These are phyloP conservation scores for Hyperopisus bebe DNA, from an alignment of 2,113 vertebrate genomes.

Conservation along the genomic window DNA sequence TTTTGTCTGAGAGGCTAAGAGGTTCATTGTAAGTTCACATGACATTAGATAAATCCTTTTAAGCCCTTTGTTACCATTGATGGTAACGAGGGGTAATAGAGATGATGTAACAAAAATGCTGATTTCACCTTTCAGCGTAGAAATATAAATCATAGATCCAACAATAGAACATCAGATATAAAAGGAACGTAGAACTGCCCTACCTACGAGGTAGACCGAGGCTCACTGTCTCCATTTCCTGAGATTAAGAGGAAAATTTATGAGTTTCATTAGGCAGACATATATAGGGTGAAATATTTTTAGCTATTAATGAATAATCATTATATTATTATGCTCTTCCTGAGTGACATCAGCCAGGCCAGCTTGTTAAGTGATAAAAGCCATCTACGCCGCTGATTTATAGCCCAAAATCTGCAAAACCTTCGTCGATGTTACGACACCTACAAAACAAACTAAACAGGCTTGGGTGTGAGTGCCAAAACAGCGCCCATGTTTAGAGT, in stretches of 20 bases:
- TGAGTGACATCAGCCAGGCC: neutral
- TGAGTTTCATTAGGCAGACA: neutral
- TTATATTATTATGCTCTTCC: neutral
- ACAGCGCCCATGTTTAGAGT: neutral
- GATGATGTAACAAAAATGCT: neutral
- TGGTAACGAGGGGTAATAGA: neutral
- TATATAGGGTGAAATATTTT: neutral
- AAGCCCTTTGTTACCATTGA: neutral
- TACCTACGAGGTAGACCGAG: neutral
- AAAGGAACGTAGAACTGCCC: neutral
- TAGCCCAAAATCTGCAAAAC: neutral
- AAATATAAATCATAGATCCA: neutral
- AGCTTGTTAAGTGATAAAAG: neutral
- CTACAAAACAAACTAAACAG: neutral
- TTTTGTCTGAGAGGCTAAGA: slow-evolving; percentile 27
- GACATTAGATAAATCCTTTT: neutral
- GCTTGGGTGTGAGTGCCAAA: too few relatives aligned
- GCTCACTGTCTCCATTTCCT: neutral
- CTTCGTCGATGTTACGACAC: neutral
- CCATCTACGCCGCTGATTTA: neutral
- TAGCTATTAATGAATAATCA: neutral
- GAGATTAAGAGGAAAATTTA: neutral
- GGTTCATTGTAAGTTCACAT: neutral
- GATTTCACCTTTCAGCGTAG: neutral
- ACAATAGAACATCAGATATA: neutral